phyloP scores from a whole-genome alignment of 2,797 vertebrate genomes.

The Pachyuromys duprasi region DNA sequence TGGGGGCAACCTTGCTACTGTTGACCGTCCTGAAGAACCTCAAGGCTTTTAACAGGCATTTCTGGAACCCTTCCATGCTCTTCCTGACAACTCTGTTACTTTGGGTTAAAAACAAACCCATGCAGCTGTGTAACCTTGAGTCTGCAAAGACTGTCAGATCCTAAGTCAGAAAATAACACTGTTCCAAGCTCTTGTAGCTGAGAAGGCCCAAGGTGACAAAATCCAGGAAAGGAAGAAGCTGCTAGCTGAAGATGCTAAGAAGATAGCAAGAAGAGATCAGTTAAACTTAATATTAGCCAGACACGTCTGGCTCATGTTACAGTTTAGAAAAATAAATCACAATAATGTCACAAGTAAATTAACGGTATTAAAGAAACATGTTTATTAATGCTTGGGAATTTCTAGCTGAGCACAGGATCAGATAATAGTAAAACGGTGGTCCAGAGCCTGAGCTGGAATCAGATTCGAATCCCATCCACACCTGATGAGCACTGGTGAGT shows the following conservation, averaged over 20 bases:
- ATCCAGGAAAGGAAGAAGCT: slow-evolving; percentile 27
- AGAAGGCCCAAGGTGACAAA: slow-evolving; percentile 65
- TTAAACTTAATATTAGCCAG: background rate
- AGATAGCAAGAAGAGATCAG: background rate
- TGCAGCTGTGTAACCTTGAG: slow-evolving; percentile 70
- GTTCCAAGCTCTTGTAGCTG: slow-evolving; percentile 56
- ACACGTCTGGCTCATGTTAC: slow-evolving; percentile 14
- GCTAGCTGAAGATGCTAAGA: background rate
- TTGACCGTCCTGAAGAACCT: background rate
- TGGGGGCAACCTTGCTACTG: rapidly evolving
- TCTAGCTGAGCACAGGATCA: background rate
- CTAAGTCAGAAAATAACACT: slow-evolving; percentile 76
- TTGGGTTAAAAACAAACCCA: slow-evolving; percentile 78
- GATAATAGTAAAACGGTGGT: rapidly evolving
- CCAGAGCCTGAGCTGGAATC: background rate
- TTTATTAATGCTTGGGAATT: background rate
- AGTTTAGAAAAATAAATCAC: slow-evolving; percentile 58
- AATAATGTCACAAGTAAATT: slow-evolving; percentile 56
- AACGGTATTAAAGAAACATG: background rate
- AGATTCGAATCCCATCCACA: background rate
- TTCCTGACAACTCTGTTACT: slow-evolving; percentile 66
- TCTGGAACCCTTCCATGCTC: slow-evolving; percentile 58
- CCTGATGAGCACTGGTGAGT: rapidly evolving
- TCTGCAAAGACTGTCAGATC: slow-evolving; percentile 77
- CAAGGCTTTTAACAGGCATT: slow-evolving; percentile 38